Conservation (phyloP, 2,113 vertebrate genomes). For the Rhea pennata region DNA sequence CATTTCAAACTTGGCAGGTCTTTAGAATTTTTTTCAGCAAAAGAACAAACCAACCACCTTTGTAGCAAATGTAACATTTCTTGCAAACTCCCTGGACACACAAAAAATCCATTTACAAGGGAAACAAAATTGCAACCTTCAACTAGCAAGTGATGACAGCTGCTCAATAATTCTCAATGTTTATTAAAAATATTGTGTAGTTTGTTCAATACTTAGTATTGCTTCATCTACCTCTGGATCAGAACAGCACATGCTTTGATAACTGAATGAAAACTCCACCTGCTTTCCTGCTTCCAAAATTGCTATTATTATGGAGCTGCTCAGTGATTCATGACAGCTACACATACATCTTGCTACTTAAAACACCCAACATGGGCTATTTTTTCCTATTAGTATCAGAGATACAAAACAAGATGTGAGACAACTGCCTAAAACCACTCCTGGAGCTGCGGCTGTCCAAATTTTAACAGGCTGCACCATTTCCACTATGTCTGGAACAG, state of each 20-base stretch:
- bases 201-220: constrained; percentile 36
- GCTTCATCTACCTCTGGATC: constrained; percentile 56
- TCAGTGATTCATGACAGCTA: constrained; percentile 29
- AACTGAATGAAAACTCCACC: constrained; percentile 29
- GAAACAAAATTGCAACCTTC: constrained; percentile 23
- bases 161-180: constrained; percentile 12
- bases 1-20: neutral
- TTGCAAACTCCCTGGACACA: neutral
- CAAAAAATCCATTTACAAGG: neutral
- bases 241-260: constrained; percentile 22
- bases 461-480: fast-evolving
- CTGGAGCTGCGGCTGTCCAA: neutral
- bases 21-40: neutral
- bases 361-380: neutral
- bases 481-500: neutral
- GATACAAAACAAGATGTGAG: neutral
- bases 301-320: constrained; percentile 7
- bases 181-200: constrained; percentile 13
- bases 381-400: neutral
- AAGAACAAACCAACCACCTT: neutral
- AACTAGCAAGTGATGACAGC: constrained; percentile 18
- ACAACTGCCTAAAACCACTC: neutral
- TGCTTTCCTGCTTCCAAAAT: constrained; percentile 29
- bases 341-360: neutral
- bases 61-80: neutral